A percentile compares a stretch with the other conserved stretches of the same genome.
These are phyloP conservation scores for Nebria ingens DNA, from an alignment of 1,140 invertebrate genomes.

Conservation along the genomic window DNA sequence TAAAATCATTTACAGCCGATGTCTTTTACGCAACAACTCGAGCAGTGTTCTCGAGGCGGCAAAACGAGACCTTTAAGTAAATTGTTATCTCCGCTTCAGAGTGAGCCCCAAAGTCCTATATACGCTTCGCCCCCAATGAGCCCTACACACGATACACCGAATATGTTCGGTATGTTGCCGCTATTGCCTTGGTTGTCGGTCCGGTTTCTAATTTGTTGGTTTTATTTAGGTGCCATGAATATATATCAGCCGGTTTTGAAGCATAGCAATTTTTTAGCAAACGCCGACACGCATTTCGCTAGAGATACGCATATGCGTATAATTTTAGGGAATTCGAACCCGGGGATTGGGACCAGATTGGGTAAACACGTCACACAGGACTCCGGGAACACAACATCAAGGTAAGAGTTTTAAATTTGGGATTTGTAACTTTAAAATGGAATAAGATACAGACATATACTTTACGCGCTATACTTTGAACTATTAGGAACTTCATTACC, in stretches of 20 bases:
- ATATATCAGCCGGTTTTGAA: constrained; percentile 31
- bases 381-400: constrained; percentile 31
- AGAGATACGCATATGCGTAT: constrained; percentile 84
- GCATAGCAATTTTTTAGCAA: constrained; percentile 31
- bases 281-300: constrained; percentile 59
- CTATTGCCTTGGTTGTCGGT: constrained; percentile 2
- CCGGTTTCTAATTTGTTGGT: neutral
- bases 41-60: constrained; percentile 48
- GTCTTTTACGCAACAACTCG: constrained; percentile 68
- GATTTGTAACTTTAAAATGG: too few relatives aligned
- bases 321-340: constrained; percentile 61
- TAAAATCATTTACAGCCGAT: constrained; percentile 39
- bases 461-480: too few relatives aligned
- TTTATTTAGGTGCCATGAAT: constrained; percentile 28
- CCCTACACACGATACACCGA: constrained; percentile 47
- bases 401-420: constrained; percentile 28
- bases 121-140: constrained; percentile 64
- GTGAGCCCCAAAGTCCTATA: constrained; percentile 65
- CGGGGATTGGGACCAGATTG: constrained; percentile 27
- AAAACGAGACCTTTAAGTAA: constrained; percentile 48
- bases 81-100: constrained; percentile 58
- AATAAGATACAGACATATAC: too few relatives aligned
- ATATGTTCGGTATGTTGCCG: constrained; percentile 26
- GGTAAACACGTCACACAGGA: constrained; percentile 23
- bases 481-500: too few relatives aligned